phyloP scores from a whole-genome alignment of 2,888 invertebrate genomes.

The Nasonia oneida region DNA sequence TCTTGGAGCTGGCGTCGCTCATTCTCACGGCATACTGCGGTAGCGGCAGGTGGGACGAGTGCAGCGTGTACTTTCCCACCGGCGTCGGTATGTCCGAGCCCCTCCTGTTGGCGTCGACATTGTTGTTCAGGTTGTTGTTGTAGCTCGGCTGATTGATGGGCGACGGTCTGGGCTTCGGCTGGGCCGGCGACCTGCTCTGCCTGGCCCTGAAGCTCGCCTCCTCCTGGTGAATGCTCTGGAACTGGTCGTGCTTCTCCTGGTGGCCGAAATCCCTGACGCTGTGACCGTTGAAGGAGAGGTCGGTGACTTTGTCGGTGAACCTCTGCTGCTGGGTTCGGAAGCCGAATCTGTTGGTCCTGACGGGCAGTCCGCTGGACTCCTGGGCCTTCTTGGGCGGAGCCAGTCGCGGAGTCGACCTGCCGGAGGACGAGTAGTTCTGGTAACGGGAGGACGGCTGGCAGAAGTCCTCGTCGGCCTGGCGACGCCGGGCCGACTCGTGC shows the following conservation, averaged over 20 bases:
- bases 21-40: slow-evolving; percentile 86
- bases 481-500: slow-evolving; percentile 71
- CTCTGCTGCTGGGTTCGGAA: slow-evolving; percentile 84
- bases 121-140: slow-evolving; percentile 32
- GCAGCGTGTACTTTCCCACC: slow-evolving; percentile 83
- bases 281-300: slow-evolving; percentile 80
- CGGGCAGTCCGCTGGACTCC: slow-evolving; percentile 81
- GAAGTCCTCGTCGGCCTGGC: slow-evolving; percentile 78
- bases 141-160: slow-evolving; percentile 65
- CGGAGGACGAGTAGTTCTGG: slow-evolving; percentile 79
- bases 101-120: slow-evolving; percentile 16
- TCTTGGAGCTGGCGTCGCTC: slow-evolving; percentile 84
- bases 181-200: slow-evolving; percentile 66
- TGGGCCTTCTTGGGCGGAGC: slow-evolving; percentile 83
- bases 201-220: slow-evolving; percentile 68
- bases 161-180: slow-evolving; percentile 78
- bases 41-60: slow-evolving; percentile 87
- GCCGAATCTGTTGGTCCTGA: slow-evolving; percentile 88
- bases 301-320: slow-evolving; percentile 85
- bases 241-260: slow-evolving; percentile 76
- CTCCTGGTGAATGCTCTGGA: slow-evolving; percentile 65
- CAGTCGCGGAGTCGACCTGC: slow-evolving; percentile 84
- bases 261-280: slow-evolving; percentile 79
- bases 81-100: slow-evolving; percentile 69
- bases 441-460: slow-evolving; percentile 69